Evolutionary conservation across 2,888 invertebrate genomes (phyloP).

Genomic region (Torymus tubicola): DNA sequence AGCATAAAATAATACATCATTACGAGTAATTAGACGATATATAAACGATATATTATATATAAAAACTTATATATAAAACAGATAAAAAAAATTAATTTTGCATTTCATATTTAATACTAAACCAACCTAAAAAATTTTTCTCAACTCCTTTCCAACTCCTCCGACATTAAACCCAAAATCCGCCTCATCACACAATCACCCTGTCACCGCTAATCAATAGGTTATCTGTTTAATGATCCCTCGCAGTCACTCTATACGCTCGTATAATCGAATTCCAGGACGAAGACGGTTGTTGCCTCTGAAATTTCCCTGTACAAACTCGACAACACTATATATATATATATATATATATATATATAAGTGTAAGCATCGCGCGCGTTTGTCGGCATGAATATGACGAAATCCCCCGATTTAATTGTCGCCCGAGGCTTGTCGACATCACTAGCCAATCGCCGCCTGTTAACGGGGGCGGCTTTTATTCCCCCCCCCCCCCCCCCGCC

Average conservation of each 20-base stretch:
- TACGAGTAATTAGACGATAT: neutral
- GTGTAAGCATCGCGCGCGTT: neutral
- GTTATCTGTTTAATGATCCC: neutral
- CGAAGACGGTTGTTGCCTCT: too few relatives aligned
- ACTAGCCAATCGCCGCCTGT: constrained; percentile 23
- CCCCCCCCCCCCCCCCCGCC: neutral
- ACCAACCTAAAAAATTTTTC: too few relatives aligned
- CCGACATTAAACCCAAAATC: too few relatives aligned
- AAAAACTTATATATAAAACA: too few relatives aligned
- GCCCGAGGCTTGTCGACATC: constrained; percentile 23
- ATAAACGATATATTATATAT: too few relatives aligned
- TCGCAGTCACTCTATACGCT: neutral
- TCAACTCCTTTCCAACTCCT: too few relatives aligned
- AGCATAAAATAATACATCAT: neutral
- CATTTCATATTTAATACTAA: too few relatives aligned
- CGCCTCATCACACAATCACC: neutral
- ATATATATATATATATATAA: too few relatives aligned
- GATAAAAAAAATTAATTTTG: too few relatives aligned
- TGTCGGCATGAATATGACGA: constrained; percentile 39
- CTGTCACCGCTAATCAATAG: constrained; percentile 11
- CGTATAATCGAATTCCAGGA: constrained; percentile 16
- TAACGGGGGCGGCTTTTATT: constrained; percentile 7
- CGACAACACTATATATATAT: neutral
- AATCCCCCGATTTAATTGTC: constrained; percentile 36
- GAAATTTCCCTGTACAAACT: constrained; percentile 8